Evolutionary conservation across 1,140 invertebrate genomes (phyloP).

Genomic region (Neomicropteryx cornuta): DNA sequence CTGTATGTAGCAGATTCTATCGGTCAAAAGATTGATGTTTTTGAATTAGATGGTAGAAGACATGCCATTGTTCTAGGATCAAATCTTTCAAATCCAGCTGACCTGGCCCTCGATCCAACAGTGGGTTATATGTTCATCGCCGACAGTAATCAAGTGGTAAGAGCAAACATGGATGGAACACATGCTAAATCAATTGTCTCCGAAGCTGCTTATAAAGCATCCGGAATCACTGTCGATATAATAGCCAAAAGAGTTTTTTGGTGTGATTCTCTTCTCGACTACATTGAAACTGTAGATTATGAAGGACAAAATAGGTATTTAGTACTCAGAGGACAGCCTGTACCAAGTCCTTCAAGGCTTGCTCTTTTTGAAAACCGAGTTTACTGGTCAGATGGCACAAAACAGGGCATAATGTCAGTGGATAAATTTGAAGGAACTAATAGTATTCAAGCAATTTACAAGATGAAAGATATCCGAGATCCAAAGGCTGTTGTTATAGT

Average conservation of each 20-base stretch:
- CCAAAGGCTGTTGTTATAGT: conserved; percentile 76
- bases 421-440: conserved; percentile 76
- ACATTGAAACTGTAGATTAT: conserved; percentile 96
- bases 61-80: conserved; percentile 85
- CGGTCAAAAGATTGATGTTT: conserved; percentile 89
- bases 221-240: conserved; percentile 75
- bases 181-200: conserved; percentile 71
- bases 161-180: conserved; percentile 88
- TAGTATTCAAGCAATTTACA: conserved; percentile 69
- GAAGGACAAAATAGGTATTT: conserved; percentile 72
- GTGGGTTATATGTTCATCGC: conserved; percentile 89
- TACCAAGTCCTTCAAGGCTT: conserved; percentile 76
- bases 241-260: conserved; percentile 86
- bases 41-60: conserved; percentile 72
- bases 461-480: conserved; percentile 67
- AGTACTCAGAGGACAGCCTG: conserved; percentile 69
- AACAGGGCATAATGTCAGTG: conserved; percentile 86
- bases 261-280: conserved; percentile 92
- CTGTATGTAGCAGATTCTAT: conserved; percentile 90
- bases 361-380: conserved; percentile 84
- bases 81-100: conserved; percentile 82
- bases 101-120: conserved; percentile 86
- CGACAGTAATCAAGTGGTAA: conserved; percentile 78
- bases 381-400: conserved; percentile 93
- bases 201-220: conserved; percentile 83